phyloP scores from a whole-genome alignment of 2,797 vertebrate genomes.

The Microtus agrestis region DNA sequence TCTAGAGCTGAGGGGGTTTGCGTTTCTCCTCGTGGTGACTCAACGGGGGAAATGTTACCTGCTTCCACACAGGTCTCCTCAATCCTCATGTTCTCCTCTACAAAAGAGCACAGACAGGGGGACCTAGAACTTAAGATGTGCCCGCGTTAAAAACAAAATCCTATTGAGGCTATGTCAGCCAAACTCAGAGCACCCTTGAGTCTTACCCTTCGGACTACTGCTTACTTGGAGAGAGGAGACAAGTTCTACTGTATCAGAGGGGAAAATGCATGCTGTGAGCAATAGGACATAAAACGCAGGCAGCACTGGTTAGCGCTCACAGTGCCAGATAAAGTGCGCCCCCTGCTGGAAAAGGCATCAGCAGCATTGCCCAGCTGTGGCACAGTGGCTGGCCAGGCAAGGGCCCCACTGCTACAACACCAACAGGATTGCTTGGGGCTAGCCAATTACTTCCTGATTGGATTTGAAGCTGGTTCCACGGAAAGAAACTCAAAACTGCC shows the following conservation, averaged over 20 bases:
- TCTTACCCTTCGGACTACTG: not conserved
- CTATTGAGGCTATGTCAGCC: not conserved
- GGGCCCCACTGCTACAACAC: no score
- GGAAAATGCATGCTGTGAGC: not conserved
- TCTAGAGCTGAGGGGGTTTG: not conserved
- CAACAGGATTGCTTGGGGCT: not conserved
- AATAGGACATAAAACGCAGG: not conserved
- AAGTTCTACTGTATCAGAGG: not conserved
- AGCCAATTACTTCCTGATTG: not conserved
- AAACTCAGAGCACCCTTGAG: not conserved
- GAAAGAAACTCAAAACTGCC: not conserved
- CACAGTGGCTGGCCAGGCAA: not conserved
- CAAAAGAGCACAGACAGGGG: slow-evolving; percentile 63
- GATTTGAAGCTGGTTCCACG: not conserved
- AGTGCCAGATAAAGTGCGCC: not conserved
- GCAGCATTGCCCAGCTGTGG: fast-evolving
- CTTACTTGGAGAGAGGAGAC: not conserved
- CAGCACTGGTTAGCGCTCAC: not conserved
- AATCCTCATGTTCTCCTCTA: slow-evolving; percentile 95
- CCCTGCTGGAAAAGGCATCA: no score
- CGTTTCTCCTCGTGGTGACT: not conserved
- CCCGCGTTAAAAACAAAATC: slow-evolving; percentile 3
- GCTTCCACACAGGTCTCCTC: slow-evolving; percentile 96
- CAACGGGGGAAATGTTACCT: slow-evolving; percentile 88
- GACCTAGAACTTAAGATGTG: slow-evolving; percentile 59